phyloP scores from a whole-genome alignment of 2,113 vertebrate genomes.

The Calonectris borealis region DNA sequence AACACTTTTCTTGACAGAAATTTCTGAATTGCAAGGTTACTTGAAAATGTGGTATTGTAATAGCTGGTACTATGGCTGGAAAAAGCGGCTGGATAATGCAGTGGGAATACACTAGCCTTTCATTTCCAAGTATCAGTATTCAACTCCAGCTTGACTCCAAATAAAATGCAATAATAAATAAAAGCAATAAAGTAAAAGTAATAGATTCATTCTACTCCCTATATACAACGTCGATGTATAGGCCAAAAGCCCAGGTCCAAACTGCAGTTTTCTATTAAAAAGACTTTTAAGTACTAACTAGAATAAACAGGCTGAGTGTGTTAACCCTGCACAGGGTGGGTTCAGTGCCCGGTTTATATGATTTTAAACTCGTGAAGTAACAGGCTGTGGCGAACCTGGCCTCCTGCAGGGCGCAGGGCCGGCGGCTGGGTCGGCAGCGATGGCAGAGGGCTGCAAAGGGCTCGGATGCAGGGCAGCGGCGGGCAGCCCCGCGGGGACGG shows the following conservation, averaged over 20 bases:
- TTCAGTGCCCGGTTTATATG: not conserved
- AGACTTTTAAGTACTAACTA: not conserved
- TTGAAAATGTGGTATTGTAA: not conserved
- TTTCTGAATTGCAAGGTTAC: not conserved
- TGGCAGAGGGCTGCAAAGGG: not conserved
- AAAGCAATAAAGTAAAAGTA: not conserved
- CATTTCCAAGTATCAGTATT: not conserved
- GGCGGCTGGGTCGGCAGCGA: accelerated
- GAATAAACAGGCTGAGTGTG: not conserved
- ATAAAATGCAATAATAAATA: not conserved
- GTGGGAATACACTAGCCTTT: not conserved
- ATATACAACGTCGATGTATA: not conserved
- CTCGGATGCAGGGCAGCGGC: accelerated
- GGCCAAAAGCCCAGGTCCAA: not conserved
- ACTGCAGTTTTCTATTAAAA: not conserved
- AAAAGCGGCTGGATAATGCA: not conserved
- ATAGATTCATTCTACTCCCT: not conserved
- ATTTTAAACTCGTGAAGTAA: not conserved
- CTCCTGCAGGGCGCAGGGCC: not conserved
- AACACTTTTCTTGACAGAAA: slow-evolving; percentile 8
- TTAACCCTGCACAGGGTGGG: not conserved
- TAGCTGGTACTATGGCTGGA: not conserved
- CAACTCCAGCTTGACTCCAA: not conserved
- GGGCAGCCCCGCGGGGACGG: accelerated
- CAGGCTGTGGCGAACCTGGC: accelerated